Evolutionary conservation across 1,140 invertebrate species (phyloP).

Genomic region (Magallana ariakensis): DNA sequence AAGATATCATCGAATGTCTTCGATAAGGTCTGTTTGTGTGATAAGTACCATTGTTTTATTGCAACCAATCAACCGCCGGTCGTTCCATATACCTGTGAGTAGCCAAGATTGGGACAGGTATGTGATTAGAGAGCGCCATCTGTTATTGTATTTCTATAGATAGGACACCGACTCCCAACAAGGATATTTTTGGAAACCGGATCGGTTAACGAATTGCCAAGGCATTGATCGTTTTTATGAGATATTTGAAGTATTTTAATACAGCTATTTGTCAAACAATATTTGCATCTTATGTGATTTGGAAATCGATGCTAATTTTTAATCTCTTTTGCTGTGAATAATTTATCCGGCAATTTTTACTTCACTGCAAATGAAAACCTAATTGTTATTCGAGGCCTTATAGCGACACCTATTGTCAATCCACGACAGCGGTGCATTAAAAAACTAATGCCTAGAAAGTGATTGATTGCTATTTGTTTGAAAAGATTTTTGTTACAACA

Average conservation of each 20-base stretch:
- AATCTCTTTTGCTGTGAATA: constrained; percentile 4
- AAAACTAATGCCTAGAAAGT: not conserved
- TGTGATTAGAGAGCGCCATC: too few species aligned
- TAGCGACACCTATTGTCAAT: not conserved
- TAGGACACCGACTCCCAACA: too few species aligned
- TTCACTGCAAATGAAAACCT: not conserved
- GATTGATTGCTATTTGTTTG: constrained; percentile 9
- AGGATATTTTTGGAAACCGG: too few species aligned
- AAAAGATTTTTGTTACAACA: constrained; percentile 6
- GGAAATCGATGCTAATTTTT: constrained; percentile 16
- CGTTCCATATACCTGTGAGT: too few species aligned
- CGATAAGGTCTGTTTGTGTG: too few species aligned
- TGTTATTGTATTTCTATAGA: too few species aligned
- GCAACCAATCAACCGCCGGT: too few species aligned
- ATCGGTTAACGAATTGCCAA: too few species aligned
- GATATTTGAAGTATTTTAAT: constrained; percentile 6
- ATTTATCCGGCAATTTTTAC: constrained; percentile 9
- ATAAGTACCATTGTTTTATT: too few species aligned
- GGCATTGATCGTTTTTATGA: constrained; percentile 2
- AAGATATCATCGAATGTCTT: too few species aligned
- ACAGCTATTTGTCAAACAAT: constrained; percentile 15
- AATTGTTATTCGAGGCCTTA: not conserved
- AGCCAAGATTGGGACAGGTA: too few species aligned
- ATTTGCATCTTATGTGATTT: not conserved
- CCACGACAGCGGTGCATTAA: not conserved